Evolutionary conservation across 1,140 invertebrate species (phyloP).

Genomic region (Rhagoletis pomonella): DNA sequence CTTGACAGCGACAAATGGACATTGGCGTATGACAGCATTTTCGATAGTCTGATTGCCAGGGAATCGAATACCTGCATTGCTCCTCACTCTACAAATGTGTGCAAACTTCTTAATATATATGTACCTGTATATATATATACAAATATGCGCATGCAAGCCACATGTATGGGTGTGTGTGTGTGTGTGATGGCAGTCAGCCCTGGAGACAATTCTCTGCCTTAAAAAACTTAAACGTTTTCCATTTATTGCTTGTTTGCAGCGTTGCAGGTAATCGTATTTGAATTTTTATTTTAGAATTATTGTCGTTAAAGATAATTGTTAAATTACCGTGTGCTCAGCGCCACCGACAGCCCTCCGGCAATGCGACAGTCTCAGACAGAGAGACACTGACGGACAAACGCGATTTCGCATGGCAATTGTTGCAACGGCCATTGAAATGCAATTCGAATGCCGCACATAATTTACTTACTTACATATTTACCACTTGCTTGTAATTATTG

Average conservation of each 20-base stretch:
- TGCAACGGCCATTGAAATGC: conserved; percentile 5
- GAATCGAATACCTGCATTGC: neutral
- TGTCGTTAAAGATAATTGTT: conserved; percentile 30
- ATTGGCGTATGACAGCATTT: neutral
- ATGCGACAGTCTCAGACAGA: conserved; percentile 12
- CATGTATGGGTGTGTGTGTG: neutral
- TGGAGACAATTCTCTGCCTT: too few relatives aligned
- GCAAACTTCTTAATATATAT: neutral
- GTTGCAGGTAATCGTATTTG: neutral
- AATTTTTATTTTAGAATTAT: conserved; percentile 13
- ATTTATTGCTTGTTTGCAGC: too few relatives aligned
- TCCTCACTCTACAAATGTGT: too few relatives aligned
- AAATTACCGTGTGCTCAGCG: neutral
- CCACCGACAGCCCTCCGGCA: neutral
- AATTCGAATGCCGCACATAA: conserved; percentile 15
- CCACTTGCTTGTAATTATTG: neutral
- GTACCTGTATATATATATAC: neutral
- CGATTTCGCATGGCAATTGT: neutral
- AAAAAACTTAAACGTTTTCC: too few relatives aligned
- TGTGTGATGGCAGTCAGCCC: too few relatives aligned
- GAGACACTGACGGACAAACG: neutral
- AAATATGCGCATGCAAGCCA: neutral
- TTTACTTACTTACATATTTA: neutral
- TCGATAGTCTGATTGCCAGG: neutral
- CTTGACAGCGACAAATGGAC: neutral